A percentile compares a stretch with the other conserved stretches of the same genome.
phyloP scores from a whole-genome alignment of 2,113 vertebrate genomes.

The Nansenia antarctica region DNA sequence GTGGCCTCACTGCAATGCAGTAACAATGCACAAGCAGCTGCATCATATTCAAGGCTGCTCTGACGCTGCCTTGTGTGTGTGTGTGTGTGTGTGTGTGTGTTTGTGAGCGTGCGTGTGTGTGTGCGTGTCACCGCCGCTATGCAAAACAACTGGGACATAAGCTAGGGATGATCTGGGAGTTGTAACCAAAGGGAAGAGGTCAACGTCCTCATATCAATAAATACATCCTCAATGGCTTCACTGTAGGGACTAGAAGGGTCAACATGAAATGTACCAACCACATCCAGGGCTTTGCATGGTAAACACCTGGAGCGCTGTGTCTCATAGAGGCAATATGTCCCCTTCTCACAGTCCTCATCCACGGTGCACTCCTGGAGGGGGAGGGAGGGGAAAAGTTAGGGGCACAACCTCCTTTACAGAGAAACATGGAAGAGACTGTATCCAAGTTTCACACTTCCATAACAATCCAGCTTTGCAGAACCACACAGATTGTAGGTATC shows the following conservation, averaged over 20 bases:
- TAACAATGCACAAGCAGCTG: constrained; percentile 41
- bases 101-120: too few species aligned
- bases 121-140: too few species aligned
- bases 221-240: not conserved
- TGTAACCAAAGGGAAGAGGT: not conserved
- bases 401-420: not conserved
- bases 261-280: constrained; percentile 67
- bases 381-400: not conserved
- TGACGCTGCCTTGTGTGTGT: not conserved
- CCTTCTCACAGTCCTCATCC: constrained; percentile 83
- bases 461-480: not conserved
- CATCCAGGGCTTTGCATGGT: constrained; percentile 78
- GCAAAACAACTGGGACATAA: not conserved
- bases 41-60: constrained; percentile 12
- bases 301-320: constrained; percentile 79
- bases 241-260: too few species aligned
- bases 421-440: not conserved
- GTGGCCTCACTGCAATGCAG: constrained; percentile 75
- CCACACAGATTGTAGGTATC: not conserved
- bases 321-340: constrained; percentile 81
- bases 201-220: not conserved
- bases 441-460: not conserved
- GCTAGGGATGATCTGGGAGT: not conserved
- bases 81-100: not conserved
- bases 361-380: constrained; percentile 83